Percentiles rank a stretch among this genome's conserved stretches.
Evolutionary conservation across 1,140 invertebrate genomes (phyloP).

Genomic region (Hycleus phaleratus): DNA sequence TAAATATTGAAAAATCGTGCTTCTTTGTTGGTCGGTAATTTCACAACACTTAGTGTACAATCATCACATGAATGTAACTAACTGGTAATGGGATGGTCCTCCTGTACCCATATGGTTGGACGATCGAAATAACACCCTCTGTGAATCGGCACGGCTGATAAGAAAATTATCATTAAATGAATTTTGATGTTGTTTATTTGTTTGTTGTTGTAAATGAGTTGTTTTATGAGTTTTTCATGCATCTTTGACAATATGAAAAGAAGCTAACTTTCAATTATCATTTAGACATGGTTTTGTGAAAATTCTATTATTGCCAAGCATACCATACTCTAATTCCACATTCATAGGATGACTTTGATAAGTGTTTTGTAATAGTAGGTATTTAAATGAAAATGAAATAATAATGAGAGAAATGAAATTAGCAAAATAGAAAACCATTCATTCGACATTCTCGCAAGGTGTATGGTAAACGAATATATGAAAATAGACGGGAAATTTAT

Average conservation of each 20-base stretch:
- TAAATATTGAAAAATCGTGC: constrained; percentile 1
- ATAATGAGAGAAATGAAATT: background rate
- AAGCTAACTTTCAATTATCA: no score
- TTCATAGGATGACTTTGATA: no score
- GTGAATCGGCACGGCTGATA: constrained; percentile 59
- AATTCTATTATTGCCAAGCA: no score
- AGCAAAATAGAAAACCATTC: constrained; percentile 5
- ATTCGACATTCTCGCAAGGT: constrained; percentile 4
- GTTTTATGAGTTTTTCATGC: no score
- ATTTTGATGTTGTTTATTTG: no score
- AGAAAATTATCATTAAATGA: constrained; percentile 21
- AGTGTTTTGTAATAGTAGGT: no score
- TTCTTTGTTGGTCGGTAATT: background rate
- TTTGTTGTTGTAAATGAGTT: no score
- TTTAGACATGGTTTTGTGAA: no score
- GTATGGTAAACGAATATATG: constrained; percentile 2
- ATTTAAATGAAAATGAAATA: constrained; percentile 4
- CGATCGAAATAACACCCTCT: constrained; percentile 62
- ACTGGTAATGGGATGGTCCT: constrained; percentile 38
- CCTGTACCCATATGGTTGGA: constrained; percentile 56
- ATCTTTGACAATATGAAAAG: no score
- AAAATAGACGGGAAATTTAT: background rate
- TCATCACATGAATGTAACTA: constrained; percentile 27
- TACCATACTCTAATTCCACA: no score
- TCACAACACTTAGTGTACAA: constrained; percentile 8